A percentile compares a stretch with the other conserved stretches of the same genome.
Conservation (phyloP, 1,140 invertebrate genomes). For the Mya arenaria region DNA sequence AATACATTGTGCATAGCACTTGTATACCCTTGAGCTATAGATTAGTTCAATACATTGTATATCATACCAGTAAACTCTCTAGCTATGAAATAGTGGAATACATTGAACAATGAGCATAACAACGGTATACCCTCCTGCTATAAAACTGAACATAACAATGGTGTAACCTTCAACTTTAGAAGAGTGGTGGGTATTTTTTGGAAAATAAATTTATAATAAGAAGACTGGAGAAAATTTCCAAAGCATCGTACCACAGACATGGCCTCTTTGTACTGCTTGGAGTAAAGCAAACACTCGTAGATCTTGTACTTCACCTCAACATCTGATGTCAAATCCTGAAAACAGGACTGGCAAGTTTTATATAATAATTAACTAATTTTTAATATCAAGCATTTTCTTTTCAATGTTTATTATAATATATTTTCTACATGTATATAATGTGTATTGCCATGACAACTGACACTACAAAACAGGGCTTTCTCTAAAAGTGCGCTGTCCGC, state of each 20-base stretch:
- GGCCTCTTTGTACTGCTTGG: constrained; percentile 86
- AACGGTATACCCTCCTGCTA: background rate
- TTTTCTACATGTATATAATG: background rate
- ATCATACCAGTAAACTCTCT: background rate
- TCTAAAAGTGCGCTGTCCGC: background rate
- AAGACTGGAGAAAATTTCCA: too few species aligned
- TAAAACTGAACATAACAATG: background rate
- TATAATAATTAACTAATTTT: background rate
- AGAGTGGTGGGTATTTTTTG: too few species aligned
- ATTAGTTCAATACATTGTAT: background rate
- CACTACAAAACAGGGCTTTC: background rate
- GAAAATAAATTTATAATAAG: too few species aligned
- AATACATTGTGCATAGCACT: background rate
- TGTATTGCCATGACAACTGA: background rate
- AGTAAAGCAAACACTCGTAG: constrained; percentile 86
- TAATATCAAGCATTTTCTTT: background rate
- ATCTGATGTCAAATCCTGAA: constrained; percentile 78
- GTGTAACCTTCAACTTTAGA: background rate
- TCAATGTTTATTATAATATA: background rate
- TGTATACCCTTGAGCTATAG: background rate
- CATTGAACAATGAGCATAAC: background rate
- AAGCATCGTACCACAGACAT: constrained; percentile 82
- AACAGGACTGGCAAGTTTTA: constrained; percentile 41
- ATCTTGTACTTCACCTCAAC: constrained; percentile 90
- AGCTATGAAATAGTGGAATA: background rate